Conservation (phyloP, 1,140 invertebrate species). For the Brachionus plicatilis region DNA sequence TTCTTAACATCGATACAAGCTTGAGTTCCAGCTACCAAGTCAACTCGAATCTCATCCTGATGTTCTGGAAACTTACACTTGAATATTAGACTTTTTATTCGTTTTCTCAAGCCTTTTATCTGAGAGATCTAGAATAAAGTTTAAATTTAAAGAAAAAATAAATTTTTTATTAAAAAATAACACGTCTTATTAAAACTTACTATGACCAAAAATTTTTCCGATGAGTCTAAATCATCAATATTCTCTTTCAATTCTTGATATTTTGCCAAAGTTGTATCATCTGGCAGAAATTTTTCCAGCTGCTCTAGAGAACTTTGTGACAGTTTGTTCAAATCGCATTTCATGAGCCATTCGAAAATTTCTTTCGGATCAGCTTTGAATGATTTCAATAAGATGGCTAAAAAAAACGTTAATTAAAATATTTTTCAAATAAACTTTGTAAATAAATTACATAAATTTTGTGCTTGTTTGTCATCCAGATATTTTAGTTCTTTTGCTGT, state of each 20-base stretch:
- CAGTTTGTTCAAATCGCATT: slow-evolving; percentile 76
- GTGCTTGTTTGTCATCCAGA: slow-evolving; percentile 81
- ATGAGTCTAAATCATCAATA: slow-evolving; percentile 75
- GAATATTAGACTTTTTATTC: slow-evolving; percentile 83
- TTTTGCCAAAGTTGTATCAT: slow-evolving; percentile 78
- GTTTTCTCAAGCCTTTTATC: slow-evolving; percentile 78
- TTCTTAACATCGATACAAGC: slow-evolving; percentile 87
- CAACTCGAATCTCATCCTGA: slow-evolving; percentile 49
- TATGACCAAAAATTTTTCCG: slow-evolving; percentile 89
- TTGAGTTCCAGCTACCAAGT: slow-evolving; percentile 85
- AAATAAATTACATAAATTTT: slow-evolving; percentile 70
- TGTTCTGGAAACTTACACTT: slow-evolving; percentile 72
- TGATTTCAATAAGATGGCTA: slow-evolving; percentile 62
- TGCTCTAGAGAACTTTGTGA: slow-evolving; percentile 74
- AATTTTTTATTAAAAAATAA: not conserved
- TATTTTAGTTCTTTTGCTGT: slow-evolving; percentile 85
- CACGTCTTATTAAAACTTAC: slow-evolving; percentile 61
- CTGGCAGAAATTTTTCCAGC: slow-evolving; percentile 74
- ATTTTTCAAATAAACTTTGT: not conserved
- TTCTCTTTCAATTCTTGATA: slow-evolving; percentile 71
- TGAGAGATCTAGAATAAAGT: slow-evolving; percentile 61
- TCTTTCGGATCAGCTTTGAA: slow-evolving; percentile 80
- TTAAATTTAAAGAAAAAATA: not conserved
- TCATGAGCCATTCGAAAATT: slow-evolving; percentile 73
- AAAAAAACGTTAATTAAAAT: slow-evolving; percentile 45